phyloP scores from a whole-genome alignment of 2,797 vertebrate genomes.

The Alouatta caraya region DNA sequence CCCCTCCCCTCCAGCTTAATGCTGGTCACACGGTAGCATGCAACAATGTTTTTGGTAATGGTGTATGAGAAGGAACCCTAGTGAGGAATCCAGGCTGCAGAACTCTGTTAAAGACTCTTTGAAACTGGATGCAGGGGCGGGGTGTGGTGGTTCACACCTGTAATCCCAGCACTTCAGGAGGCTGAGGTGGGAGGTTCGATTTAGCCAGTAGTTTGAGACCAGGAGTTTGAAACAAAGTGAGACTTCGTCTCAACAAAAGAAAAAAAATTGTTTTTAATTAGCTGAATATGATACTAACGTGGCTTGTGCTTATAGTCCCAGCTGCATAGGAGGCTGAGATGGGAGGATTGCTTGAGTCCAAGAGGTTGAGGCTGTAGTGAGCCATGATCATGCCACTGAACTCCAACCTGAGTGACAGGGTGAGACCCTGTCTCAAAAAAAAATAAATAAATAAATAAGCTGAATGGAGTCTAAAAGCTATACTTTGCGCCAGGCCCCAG shows the following conservation, averaged over 20 bases:
- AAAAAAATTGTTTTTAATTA: background rate
- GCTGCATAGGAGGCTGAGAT: background rate
- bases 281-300: background rate
- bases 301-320: background rate
- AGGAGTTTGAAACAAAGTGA: background rate
- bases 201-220: background rate
- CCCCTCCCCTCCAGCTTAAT: background rate
- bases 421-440: background rate
- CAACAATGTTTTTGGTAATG: background rate
- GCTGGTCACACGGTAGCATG: background rate
- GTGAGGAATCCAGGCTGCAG: background rate
- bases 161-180: background rate
- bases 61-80: background rate
- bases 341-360: background rate
- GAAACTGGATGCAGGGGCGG: background rate
- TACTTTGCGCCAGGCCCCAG: background rate
- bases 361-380: background rate
- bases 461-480: background rate
- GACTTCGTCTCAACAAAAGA: no score
- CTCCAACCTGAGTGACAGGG: background rate
- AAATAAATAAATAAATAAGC: no score
- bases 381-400: background rate
- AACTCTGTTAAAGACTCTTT: background rate
- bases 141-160: background rate
- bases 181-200: background rate